Conservation (phyloP, 1,140 invertebrate species). For the Penaeus indicus region DNA sequence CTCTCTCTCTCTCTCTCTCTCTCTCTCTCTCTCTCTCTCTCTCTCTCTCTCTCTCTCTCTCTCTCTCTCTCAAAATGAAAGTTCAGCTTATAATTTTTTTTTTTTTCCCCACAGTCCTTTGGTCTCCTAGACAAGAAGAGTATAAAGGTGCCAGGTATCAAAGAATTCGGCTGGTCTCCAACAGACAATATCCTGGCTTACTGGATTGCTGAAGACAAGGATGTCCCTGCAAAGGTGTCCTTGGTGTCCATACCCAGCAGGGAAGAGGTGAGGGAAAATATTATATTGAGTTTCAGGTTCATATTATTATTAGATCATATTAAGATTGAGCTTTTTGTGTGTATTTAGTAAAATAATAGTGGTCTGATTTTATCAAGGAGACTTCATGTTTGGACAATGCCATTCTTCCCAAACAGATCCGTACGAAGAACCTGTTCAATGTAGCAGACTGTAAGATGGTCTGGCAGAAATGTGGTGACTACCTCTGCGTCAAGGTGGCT, state of each 20-base stretch:
- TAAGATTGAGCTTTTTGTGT: neutral
- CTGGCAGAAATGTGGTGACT: constrained; percentile 99
- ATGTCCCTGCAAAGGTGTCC: constrained; percentile 76
- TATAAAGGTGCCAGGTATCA: constrained; percentile 90
- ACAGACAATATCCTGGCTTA: constrained; percentile 96
- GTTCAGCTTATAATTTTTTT: constrained; percentile 45
- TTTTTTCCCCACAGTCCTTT: constrained; percentile 80
- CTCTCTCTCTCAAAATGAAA: no score
- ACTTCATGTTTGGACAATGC: neutral
- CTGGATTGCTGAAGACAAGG: constrained; percentile 98
- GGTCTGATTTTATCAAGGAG: no score
- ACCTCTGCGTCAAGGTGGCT: constrained; percentile 98
- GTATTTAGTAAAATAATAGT: neutral
- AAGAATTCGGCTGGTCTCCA: constrained; percentile 98
- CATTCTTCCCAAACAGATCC: constrained; percentile 72
- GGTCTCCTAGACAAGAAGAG: constrained; percentile 94
- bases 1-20: no score
- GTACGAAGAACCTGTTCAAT: constrained; percentile 97
- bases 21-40: no score
- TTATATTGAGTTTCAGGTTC: neutral
- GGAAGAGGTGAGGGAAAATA: constrained; percentile 56
- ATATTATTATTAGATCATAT: constrained; percentile 6
- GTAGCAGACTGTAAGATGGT: constrained; percentile 98
- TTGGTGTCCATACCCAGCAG: constrained; percentile 70
- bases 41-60: no score